These are phyloP conservation scores for Tyrannus savana DNA, from an alignment of 2,113 vertebrate genomes.

Conservation along the genomic window DNA sequence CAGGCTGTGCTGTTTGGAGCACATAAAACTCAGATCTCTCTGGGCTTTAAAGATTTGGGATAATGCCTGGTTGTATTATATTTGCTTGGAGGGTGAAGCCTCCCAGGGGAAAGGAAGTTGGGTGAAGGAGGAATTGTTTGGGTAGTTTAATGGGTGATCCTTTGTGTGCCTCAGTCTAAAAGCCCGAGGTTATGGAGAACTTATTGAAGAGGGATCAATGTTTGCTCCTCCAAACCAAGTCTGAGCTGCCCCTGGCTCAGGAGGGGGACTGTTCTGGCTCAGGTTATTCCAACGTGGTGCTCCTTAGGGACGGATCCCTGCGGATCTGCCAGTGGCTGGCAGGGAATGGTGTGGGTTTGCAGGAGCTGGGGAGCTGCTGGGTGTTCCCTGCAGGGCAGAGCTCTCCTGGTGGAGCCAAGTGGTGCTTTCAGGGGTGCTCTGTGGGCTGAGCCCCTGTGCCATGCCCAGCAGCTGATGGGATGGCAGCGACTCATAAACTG, in stretches of 20 bases:
- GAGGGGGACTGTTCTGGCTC: background rate
- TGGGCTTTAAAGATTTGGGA: conserved; percentile 54
- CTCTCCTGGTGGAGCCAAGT: conserved; percentile 65
- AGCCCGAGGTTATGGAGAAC: conserved; percentile 9
- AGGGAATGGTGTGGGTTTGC: background rate
- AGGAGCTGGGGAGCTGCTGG: background rate
- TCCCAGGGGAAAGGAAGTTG: background rate
- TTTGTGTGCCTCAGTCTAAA: background rate
- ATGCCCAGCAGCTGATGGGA: background rate
- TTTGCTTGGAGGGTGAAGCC: conserved; percentile 31
- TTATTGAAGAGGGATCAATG: background rate
- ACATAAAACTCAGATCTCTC: conserved; percentile 1
- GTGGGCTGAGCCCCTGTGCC: background rate
- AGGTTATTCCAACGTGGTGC: accelerated
- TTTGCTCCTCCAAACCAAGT: conserved; percentile 7
- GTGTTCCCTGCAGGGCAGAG: background rate
- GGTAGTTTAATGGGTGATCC: conserved; percentile 11
- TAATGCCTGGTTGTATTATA: background rate
- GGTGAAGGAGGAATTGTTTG: conserved; percentile 19
- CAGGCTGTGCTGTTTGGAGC: conserved; percentile 15
- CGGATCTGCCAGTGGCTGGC: background rate
- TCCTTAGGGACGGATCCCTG: background rate
- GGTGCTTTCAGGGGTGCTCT: conserved; percentile 22
- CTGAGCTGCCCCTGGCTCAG: background rate
- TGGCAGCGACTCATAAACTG: conserved; percentile 27